A percentile compares a stretch with the other conserved stretches of the same genome.
These are phyloP conservation scores for Hafferia zeledoni DNA, from an alignment of 2,797 vertebrate genomes.

Conservation along the genomic window DNA sequence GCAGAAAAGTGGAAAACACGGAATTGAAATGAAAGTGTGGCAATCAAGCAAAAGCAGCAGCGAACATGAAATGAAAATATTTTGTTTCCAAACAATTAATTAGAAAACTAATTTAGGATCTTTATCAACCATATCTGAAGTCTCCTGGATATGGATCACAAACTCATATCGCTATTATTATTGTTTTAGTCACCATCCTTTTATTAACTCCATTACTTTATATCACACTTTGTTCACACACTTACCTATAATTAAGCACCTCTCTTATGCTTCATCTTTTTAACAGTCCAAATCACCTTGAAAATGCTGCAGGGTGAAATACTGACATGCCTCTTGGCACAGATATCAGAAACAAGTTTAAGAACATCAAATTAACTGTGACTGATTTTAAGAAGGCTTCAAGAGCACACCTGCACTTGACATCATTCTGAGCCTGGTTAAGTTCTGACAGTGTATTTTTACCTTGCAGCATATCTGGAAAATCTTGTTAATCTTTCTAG, in stretches of 20 bases:
- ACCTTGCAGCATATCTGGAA: conserved; percentile 6
- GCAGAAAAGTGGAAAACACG: conserved; percentile 50
- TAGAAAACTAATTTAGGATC: conserved; percentile 52
- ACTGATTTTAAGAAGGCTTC: conserved; percentile 10
- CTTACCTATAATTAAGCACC: conserved; percentile 50
- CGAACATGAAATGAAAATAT: conserved; percentile 61
- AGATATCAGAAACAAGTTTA: background rate
- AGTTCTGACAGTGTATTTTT: background rate
- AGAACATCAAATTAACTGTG: conserved; percentile 21
- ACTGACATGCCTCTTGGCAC: background rate
- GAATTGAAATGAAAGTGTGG: conserved; percentile 22
- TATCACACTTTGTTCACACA: conserved; percentile 8
- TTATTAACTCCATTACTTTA: conserved; percentile 57
- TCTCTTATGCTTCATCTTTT: conserved; percentile 27
- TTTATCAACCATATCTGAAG: conserved; percentile 55
- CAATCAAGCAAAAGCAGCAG: conserved; percentile 46
- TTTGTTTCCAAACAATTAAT: conserved; percentile 74
- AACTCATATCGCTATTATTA: conserved; percentile 23
- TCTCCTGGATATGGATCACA: conserved; percentile 57
- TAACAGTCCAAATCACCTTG: conserved; percentile 60
- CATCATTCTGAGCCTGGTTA: background rate
- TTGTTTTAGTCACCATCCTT: conserved; percentile 20
- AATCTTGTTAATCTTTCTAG: conserved; percentile 31
- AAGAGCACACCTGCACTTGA: background rate
- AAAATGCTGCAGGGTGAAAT: conserved; percentile 11